phyloP scores from a whole-genome alignment of 2,113 vertebrate genomes.

The Pandion haliaetus region DNA sequence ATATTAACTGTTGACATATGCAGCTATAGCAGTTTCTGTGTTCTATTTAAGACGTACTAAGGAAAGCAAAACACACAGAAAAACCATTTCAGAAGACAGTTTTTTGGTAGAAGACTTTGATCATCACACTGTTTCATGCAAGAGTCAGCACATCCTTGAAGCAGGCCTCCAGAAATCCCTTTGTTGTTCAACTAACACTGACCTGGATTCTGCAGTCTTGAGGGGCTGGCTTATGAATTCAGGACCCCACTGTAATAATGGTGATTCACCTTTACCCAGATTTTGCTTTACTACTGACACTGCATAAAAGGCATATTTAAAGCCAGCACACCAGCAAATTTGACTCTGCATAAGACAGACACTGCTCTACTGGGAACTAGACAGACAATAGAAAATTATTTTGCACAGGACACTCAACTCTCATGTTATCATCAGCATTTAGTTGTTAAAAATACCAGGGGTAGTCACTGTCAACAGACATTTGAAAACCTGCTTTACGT shows the following conservation, averaged over 20 bases:
- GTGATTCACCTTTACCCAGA: background rate
- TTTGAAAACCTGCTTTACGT: background rate
- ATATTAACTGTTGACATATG: background rate
- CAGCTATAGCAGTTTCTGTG: background rate
- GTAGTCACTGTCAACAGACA: background rate
- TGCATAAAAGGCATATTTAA: background rate
- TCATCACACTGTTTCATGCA: background rate
- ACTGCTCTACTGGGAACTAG: background rate
- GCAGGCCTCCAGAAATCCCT: background rate
- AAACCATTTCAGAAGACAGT: background rate
- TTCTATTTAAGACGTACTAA: background rate
- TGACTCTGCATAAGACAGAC: background rate
- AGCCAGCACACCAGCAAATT: background rate
- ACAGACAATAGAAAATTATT: background rate
- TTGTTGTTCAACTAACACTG: background rate
- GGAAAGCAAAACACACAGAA: background rate
- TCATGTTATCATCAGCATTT: background rate
- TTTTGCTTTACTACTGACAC: background rate
- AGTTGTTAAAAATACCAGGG: background rate
- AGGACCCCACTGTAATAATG: background rate
- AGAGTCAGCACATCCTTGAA: background rate
- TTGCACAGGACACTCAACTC: background rate
- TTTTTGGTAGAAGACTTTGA: background rate
- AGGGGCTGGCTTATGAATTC: background rate
- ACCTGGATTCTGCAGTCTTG: background rate